Conservation (phyloP, 2,113 vertebrate species). For the Australoheros scitulus region DNA sequence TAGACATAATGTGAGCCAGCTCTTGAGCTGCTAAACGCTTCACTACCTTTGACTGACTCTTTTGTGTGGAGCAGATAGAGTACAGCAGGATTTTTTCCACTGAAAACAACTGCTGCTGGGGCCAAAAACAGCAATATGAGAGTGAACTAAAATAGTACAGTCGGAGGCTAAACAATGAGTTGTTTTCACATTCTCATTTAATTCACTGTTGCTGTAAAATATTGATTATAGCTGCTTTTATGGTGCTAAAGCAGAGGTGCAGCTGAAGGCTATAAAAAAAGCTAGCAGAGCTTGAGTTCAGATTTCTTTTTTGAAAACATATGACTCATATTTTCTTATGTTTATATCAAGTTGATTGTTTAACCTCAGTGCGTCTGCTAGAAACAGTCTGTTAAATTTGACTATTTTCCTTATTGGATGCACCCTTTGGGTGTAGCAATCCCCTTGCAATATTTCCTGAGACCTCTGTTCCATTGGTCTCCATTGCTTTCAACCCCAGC, state of each 20-base stretch:
- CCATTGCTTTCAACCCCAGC: background rate
- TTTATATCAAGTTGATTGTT: constrained; percentile 1
- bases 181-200: constrained; percentile 7
- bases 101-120: background rate
- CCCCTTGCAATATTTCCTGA: background rate
- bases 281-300: background rate
- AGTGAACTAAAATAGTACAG: constrained; percentile 1
- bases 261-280: constrained; percentile 1
- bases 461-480: background rate
- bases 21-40: background rate
- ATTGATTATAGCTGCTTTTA: constrained; percentile 12
- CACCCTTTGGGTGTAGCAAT: background rate
- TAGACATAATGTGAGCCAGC: background rate
- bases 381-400: background rate
- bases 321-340: background rate
- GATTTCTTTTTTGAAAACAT: rapidly evolving
- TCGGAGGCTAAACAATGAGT: constrained; percentile 1
- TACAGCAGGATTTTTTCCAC: background rate
- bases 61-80: background rate
- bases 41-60: background rate
- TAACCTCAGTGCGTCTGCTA: background rate
- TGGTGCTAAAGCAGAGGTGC: background rate
- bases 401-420: background rate
- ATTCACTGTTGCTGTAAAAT: background rate
- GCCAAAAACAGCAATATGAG: background rate